Percentiles rank a stretch among this genome's conserved stretches.
Conservation (phyloP, 2,888 invertebrate species). For the Hanleya hanleyi region DNA sequence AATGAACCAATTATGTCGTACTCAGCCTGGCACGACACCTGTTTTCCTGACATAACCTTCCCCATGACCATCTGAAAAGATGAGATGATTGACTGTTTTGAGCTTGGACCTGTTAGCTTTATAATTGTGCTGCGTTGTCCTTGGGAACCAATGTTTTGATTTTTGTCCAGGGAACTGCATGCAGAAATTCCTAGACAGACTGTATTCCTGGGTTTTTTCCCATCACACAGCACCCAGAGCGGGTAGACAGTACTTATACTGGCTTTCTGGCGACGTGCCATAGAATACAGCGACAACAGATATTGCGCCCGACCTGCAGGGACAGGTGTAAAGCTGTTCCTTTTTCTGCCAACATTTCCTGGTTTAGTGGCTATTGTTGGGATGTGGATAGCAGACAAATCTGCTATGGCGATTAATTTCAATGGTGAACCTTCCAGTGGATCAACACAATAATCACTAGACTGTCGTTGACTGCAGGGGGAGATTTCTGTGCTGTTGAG, state of each 20-base stretch:
- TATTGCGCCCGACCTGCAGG: constrained; percentile 2
- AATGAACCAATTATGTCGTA: constrained; percentile 21
- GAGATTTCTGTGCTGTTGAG: neutral
- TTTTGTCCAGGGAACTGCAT: constrained; percentile 30
- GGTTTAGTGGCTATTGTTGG: constrained; percentile 1
- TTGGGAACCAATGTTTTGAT: constrained; percentile 36
- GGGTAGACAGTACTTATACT: neutral
- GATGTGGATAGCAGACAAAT: constrained; percentile 42
- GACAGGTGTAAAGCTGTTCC: neutral
- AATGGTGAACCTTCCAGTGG: constrained; percentile 47
- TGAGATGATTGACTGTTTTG: neutral
- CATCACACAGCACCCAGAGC: constrained; percentile 48
- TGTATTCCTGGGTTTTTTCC: constrained; percentile 38
- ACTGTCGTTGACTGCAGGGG: neutral
- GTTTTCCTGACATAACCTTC: neutral
- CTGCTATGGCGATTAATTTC: constrained; percentile 49
- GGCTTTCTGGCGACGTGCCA: neutral
- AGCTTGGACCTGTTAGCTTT: neutral
- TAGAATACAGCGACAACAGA: neutral
- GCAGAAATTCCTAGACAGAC: constrained; percentile 31
- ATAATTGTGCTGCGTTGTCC: constrained; percentile 17
- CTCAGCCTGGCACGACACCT: constrained; percentile 15
- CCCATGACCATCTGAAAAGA: neutral
- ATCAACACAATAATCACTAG: neutral
- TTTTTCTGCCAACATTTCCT: neutral